These are phyloP conservation scores for Diplazon laetatorius DNA, from an alignment of 2,888 invertebrate species.

Conservation along the genomic window DNA sequence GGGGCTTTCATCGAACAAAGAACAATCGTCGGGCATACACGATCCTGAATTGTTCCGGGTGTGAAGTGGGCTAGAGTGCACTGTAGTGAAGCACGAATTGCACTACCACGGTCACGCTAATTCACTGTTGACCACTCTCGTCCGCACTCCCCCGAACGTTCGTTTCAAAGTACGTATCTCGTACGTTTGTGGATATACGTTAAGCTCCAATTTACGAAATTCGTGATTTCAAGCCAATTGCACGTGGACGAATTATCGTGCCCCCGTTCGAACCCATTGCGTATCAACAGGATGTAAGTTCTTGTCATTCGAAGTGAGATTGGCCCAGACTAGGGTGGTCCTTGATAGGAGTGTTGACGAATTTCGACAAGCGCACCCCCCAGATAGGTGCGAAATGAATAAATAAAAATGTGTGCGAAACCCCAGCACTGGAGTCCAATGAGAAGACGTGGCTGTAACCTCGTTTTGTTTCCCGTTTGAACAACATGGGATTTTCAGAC, in stretches of 20 bases:
- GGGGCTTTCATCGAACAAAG: slow-evolving; percentile 63
- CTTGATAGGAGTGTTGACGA: no score
- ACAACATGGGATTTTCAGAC: no score
- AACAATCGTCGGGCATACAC: slow-evolving; percentile 60
- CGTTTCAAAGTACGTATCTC: not conserved
- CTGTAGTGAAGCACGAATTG: slow-evolving; percentile 38
- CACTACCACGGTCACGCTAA: slow-evolving; percentile 52
- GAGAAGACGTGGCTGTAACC: no score
- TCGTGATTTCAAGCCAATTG: slow-evolving; percentile 3
- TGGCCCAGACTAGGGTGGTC: no score
- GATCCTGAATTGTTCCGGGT: slow-evolving; percentile 58
- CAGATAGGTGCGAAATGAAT: no score
- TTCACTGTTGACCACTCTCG: slow-evolving; percentile 48
- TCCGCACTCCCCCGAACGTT: slow-evolving; percentile 35
- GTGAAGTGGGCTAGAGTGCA: slow-evolving; percentile 57
- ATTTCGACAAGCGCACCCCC: no score
- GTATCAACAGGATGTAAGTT: no score
- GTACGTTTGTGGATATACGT: slow-evolving; percentile 1
- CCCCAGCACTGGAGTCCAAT: no score
- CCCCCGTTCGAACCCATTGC: no score
- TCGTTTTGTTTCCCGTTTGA: no score
- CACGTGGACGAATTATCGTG: not conserved
- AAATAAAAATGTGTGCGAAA: no score
- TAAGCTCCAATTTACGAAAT: slow-evolving; percentile 37
- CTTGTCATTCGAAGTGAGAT: no score